Base-by-base conservation (phyloP, 2,797 vertebrate species). In the Emys orbicularis region DNA sequence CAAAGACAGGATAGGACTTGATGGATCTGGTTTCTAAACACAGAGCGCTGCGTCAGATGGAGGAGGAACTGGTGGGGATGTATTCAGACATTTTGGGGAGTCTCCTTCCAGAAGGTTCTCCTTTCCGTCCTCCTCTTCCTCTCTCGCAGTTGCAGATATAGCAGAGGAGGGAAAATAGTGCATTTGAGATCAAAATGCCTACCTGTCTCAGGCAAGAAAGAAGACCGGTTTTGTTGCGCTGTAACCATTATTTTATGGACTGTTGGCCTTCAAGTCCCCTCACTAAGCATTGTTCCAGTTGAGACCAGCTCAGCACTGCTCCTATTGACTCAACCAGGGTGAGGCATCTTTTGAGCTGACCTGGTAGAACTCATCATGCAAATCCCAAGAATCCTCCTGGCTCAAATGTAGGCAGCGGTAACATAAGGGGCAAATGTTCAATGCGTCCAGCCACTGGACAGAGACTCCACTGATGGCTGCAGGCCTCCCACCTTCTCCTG, bases 251-350 rank as follows among this genome's bases (percentile, higher is more conserved):
- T 89, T 93, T 88, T 91, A 34, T 0, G 0, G 27, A 49, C 37
- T 96, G 3, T 74, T 82, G 84, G 37, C 49, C n/a, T 89, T 59
- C 50, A 68, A 56, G 49, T 90, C 68, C 59, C 68, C 91, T 59
- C 92, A 83, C 27, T 96, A 4, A 83, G 68, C 93, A 95, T 84
- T 94, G 41, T 37, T 93, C 88, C 74, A 76, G 56, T 23, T 0
- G 0, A 79, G 54, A 49, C 54, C 90, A 94, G 76, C 29, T 72
- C 31, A 5, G 19, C 8, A 53, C 77, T 89, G 56, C 49, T 57
- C 59, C 49, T 77, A 11, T 83, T 87, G 65, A 87, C 52, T 86
- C 59, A 53, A 44, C 21, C 34, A 68, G 52, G 87, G 12, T 3
- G 41, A 59, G 25, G 83, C n/a, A 47, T 95, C 29, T 50, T 86